Evolutionary conservation across 2,888 invertebrate species (phyloP), one percentile per base, ranked within the genome.

Genomic region (Gymnosoma rotundatum): DNA sequence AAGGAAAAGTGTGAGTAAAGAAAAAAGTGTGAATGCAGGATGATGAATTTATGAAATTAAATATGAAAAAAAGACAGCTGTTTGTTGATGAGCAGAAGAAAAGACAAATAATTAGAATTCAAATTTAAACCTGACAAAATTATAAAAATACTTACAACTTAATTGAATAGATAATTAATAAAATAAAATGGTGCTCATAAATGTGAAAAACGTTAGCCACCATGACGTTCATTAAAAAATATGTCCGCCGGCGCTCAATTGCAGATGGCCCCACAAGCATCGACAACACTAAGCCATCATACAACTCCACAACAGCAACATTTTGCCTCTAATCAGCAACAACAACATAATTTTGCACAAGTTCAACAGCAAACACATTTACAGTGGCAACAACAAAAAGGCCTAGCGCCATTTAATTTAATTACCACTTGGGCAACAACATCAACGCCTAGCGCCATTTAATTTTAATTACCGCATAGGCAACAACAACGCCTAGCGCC

Each of bases 221-320:
- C 70, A 83, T 83, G 83, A 61, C 67, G 69, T 45, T 56, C 67
- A 42, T 16, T 42, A 42, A 76, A 69, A 83, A 72, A 76, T 76
- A 97, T 97, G 97, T 97, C 97, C 95, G 97, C 97, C 95, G 97
- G 97, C 94, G 96, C 97, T 94, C 97, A 97, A 95, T 95, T 97
- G 96, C 97, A 97, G 96, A 97, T 97, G 97, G 97, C 97, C 96
- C 97, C 97, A 94, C 97, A 97, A 95, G 96, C 96, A 93, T 96
- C 96, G 93, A 93, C 91, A 89, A 89, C 91, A 89, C 89, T 91
- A 91, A 90, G 90, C 89, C 92, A 92, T 90, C 92, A 91, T 88
- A 89, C 90, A 86, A 86, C 86, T 84, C 88, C 89, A 87, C 91
- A 88, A 86, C 91, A 91, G 88, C 91, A 89, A 86, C 89, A 89